These are phyloP conservation scores for Glyphotaelius pellucidus DNA, from an alignment of 2,888 invertebrate genomes.

Conservation along the genomic window DNA sequence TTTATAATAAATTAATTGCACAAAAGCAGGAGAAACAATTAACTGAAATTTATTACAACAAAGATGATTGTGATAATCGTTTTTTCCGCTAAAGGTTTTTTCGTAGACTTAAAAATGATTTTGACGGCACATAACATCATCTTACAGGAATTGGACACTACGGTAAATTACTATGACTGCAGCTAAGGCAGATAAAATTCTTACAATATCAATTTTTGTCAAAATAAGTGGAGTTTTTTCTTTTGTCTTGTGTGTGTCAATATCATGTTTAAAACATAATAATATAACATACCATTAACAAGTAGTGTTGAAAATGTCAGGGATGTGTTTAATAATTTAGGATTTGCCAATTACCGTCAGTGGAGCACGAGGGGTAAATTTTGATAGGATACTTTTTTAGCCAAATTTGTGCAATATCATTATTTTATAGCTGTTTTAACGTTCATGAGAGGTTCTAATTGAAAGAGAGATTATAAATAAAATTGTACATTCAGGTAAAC, in stretches of 20 bases:
- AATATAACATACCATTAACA: neutral
- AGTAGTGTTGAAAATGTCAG: conserved; percentile 26
- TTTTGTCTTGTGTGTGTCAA: neutral
- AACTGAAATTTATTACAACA: neutral
- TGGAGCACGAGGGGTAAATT: conserved; percentile 36
- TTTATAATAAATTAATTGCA: neutral
- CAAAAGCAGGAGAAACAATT: neutral
- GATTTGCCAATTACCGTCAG: conserved; percentile 34
- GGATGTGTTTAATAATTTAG: conserved; percentile 21
- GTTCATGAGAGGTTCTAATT: neutral
- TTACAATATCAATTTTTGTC: neutral
- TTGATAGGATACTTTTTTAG: neutral
- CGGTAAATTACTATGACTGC: neutral
- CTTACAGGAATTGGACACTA: neutral
- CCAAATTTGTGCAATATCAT: conserved; percentile 6
- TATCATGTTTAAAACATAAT: conserved; percentile 36
- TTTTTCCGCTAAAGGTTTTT: neutral
- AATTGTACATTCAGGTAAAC: neutral
- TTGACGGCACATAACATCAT: conserved; percentile 15
- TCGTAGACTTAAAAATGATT: conserved; percentile 21
- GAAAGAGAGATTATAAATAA: neutral
- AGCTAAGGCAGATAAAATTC: neutral
- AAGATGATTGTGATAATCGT: neutral
- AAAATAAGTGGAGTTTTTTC: neutral
- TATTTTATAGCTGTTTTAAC: conserved; percentile 22